A percentile compares a stretch with the other conserved stretches of the same genome.
Evolutionary conservation across 2,797 vertebrate species (phyloP).

Genomic region (Salmo trutta): DNA sequence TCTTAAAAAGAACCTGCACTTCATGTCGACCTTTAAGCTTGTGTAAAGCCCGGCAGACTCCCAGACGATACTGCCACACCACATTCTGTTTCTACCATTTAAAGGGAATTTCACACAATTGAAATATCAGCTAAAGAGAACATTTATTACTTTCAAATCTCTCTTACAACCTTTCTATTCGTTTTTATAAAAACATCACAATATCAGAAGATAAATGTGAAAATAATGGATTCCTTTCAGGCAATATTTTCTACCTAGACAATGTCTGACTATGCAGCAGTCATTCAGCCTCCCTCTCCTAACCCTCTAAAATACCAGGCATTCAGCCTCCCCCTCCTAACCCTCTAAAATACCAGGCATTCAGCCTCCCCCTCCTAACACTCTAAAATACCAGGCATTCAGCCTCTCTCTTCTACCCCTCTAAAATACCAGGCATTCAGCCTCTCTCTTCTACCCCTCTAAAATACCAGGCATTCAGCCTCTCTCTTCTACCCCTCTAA

Average conservation of each 20-base stretch:
- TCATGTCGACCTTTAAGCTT: conserved; percentile 14
- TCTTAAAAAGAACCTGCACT: conserved; percentile 8
- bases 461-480: too few species aligned
- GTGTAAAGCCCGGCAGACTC: conserved; percentile 11
- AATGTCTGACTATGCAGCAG: background rate
- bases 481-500: too few species aligned
- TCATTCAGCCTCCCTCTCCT: background rate
- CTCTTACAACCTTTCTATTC: background rate
- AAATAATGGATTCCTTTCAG: background rate
- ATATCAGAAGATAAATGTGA: background rate
- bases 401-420: too few species aligned
- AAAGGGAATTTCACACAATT: background rate
- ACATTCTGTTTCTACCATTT: background rate
- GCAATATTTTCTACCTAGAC: too few species aligned
- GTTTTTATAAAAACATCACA: background rate
- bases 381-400: too few species aligned
- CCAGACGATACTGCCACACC: conserved; percentile 5
- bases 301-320: too few species aligned
- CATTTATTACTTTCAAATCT: background rate
- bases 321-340: too few species aligned
- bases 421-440: too few species aligned
- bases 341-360: too few species aligned
- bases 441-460: too few species aligned
- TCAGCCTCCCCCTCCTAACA: too few species aligned
- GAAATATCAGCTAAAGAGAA: background rate